Evolutionary conservation across 2,113 vertebrate species (phyloP).

Genomic region (Nycticorax nycticorax): DNA sequence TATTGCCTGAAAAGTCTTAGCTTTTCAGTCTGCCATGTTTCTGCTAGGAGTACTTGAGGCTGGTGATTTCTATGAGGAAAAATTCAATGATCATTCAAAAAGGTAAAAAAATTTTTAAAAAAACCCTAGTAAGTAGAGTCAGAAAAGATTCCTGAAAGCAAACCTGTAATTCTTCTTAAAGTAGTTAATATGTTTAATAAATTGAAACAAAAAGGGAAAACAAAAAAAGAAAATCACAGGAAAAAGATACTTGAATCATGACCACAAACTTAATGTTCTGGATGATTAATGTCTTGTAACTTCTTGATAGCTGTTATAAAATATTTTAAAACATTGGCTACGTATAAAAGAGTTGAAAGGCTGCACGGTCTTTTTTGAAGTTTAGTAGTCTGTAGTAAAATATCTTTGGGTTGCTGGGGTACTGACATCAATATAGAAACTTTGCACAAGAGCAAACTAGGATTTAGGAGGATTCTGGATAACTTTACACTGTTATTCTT

Average conservation of each 20-base stretch:
- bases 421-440: background rate
- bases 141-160: background rate
- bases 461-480: background rate
- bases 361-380: background rate
- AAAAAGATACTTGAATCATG: background rate
- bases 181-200: background rate
- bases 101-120: background rate
- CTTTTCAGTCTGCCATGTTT: background rate
- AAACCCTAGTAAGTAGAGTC: background rate
- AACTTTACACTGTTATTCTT: background rate
- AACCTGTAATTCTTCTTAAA: background rate
- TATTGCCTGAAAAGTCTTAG: background rate
- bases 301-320: background rate
- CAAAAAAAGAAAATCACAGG: background rate
- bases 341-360: background rate
- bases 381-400: background rate
- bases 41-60: background rate
- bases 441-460: background rate
- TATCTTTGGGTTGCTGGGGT: background rate
- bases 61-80: background rate
- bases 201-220: background rate
- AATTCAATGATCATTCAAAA: background rate
- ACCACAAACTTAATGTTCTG: background rate
- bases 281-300: background rate
- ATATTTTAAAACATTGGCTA: background rate